A percentile compares a stretch with the other conserved stretches of the same genome.
Evolutionary conservation across 1,140 invertebrate species (phyloP).

Genomic region (Potamilus streckersoni): DNA sequence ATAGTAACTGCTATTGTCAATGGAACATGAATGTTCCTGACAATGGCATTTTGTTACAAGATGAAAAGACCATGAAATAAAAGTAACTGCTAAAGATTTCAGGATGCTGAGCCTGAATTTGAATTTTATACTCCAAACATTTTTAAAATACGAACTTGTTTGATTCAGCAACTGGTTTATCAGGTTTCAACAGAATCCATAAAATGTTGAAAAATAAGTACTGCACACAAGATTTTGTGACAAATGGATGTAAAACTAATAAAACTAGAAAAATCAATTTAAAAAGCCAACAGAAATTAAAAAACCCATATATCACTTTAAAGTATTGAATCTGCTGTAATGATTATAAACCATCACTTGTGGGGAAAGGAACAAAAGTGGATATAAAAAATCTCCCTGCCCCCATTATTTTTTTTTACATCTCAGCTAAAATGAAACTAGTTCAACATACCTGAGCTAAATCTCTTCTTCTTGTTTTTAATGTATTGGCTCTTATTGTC

Average conservation of each 20-base stretch:
- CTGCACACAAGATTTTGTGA: not conserved
- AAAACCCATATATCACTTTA: not conserved
- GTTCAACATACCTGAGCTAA: constrained; percentile 79
- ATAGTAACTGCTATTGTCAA: too few species aligned
- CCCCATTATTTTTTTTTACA: not conserved
- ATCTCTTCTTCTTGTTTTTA: constrained; percentile 94
- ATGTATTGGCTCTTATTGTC: constrained; percentile 94
- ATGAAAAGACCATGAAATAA: too few species aligned
- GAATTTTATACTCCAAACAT: too few species aligned
- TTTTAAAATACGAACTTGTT: too few species aligned
- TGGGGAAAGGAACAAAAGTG: not conserved
- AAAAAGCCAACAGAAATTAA: not conserved
- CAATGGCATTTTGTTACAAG: too few species aligned
- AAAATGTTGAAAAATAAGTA: too few species aligned
- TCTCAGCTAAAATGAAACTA: not conserved
- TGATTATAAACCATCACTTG: not conserved
- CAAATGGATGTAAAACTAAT: not conserved
- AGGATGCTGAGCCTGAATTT: too few species aligned
- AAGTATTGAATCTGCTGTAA: not conserved
- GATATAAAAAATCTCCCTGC: not conserved
- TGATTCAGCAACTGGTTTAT: too few species aligned
- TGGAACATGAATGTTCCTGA: too few species aligned
- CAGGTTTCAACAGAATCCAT: too few species aligned
- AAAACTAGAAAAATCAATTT: not conserved
- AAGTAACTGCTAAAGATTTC: too few species aligned